Evolutionary conservation across 2,113 vertebrate species (phyloP).

Genomic region (Sinocyclocheilus grahami): DNA sequence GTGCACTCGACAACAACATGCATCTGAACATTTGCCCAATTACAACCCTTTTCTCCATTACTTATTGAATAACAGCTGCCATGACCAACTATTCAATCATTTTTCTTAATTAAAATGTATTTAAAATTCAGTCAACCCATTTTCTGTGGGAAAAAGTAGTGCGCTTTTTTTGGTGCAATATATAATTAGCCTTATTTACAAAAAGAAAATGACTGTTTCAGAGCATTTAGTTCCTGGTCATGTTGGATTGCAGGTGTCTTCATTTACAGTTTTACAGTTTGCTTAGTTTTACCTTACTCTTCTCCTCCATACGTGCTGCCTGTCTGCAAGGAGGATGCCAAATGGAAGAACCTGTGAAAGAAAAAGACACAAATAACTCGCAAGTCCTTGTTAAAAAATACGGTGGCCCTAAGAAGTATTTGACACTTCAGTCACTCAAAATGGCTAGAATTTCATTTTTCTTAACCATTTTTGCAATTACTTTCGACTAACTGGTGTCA

Average conservation of each 20-base stretch:
- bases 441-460: too few relatives aligned
- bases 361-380: neutral
- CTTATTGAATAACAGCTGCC: neutral
- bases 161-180: too few relatives aligned
- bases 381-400: neutral
- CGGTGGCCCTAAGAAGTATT: neutral
- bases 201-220: neutral
- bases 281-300: constrained; percentile 81
- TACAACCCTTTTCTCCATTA: neutral
- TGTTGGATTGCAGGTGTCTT: neutral
- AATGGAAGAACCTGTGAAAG: constrained; percentile 84
- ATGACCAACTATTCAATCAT: neutral
- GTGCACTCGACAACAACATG: neutral
- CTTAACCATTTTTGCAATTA: neutral
- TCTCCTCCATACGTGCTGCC: constrained; percentile 91
- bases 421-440: neutral
- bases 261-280: too few relatives aligned
- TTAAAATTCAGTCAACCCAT: neutral
- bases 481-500: neutral
- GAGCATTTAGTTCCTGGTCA: neutral
- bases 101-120: neutral
- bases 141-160: too few relatives aligned
- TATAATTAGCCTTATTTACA: neutral
- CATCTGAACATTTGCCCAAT: neutral
- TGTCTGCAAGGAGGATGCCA: constrained; percentile 97